Evolutionary conservation across 30 jellyfish, hydroid and myxozoan genomes (phyloP).

Genomic region (Chironex yamaguchii): DNA sequence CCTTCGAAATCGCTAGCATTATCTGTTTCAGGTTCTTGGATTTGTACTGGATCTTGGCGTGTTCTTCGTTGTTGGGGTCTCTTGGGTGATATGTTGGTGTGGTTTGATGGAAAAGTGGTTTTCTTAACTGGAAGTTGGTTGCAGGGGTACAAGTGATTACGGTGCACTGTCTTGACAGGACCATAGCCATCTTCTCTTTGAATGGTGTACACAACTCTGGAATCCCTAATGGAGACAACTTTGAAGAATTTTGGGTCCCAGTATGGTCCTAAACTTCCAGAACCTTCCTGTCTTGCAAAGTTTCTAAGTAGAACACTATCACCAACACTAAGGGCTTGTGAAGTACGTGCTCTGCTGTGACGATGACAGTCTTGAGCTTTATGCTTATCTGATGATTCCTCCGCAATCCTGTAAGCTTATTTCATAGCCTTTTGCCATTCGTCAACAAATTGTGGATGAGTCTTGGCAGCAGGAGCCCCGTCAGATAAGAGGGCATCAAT

Average conservation of each 20-base stretch:
- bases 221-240: neutral
- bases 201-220: neutral
- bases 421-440: constrained; percentile 4
- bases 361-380: neutral
- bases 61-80: neutral
- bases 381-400: constrained; percentile 7
- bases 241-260: constrained; percentile 14
- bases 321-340: neutral
- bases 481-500: constrained; percentile 13
- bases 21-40: neutral
- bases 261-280: constrained; percentile 28
- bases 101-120: neutral
- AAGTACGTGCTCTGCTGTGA: neutral
- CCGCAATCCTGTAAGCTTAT: constrained; percentile 48
- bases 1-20: neutral
- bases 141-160: neutral
- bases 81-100: neutral
- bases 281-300: constrained; percentile 30
- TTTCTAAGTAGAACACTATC: constrained; percentile 23
- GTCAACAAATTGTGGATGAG: constrained; percentile 2
- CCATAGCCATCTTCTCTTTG: neutral
- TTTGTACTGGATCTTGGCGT: neutral
- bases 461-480: neutral
- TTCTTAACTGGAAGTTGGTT: neutral
- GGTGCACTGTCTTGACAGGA: neutral